phyloP scores from a whole-genome alignment of 2,797 vertebrate genomes.

The Pterois miles region DNA sequence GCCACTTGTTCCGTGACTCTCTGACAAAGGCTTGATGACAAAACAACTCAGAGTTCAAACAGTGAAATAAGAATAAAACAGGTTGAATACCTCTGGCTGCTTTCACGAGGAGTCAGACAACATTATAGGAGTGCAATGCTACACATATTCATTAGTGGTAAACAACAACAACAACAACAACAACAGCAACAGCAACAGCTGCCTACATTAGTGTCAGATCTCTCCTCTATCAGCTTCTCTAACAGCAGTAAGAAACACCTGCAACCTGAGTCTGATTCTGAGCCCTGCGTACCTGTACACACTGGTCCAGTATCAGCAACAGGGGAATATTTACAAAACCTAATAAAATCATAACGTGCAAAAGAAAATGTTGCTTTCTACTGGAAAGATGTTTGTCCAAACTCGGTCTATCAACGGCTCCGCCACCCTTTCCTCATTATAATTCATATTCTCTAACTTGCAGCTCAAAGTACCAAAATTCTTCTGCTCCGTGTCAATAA shows the following conservation, averaged over 20 bases:
- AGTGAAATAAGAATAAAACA: not conserved
- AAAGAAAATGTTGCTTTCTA: not conserved
- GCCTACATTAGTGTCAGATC: not conserved
- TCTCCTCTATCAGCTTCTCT: not conserved
- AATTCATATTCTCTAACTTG: conserved; percentile 28
- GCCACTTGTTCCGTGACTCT: not conserved
- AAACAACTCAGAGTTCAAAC: not conserved
- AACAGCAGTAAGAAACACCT: not conserved
- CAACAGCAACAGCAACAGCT: not conserved
- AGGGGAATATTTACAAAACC: not conserved
- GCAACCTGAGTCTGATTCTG: not conserved
- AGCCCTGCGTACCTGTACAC: not conserved
- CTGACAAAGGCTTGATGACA: no score
- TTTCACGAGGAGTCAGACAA: not conserved
- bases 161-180: not conserved
- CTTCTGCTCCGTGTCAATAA: conserved; percentile 12
- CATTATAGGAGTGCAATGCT: not conserved
- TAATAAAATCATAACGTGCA: not conserved
- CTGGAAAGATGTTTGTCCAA: conserved; percentile 11
- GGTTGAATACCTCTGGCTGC: not conserved
- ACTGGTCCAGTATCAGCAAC: not conserved
- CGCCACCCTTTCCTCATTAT: conserved; percentile 30
- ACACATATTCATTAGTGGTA: not conserved
- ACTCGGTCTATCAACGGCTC: conserved; percentile 33
- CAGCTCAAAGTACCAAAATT: conserved; percentile 15